Evolutionary conservation across 1,140 invertebrate genomes (phyloP).

Genomic region (Drosophila triauraria): DNA sequence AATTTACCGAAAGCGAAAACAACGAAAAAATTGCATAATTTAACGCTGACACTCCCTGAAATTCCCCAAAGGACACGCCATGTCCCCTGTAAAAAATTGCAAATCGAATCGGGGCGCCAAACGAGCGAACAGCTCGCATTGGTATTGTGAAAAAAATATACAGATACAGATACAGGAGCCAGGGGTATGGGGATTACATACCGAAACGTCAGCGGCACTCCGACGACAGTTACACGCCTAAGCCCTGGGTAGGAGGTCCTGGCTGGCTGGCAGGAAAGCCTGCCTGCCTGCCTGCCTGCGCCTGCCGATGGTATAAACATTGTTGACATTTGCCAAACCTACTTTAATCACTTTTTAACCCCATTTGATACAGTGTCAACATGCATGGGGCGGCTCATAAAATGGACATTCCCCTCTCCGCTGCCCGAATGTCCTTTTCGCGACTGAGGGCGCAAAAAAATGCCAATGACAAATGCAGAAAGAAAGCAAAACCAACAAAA

Average conservation of each 20-base stretch:
- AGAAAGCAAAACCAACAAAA: conserved; percentile 53
- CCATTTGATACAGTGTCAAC: conserved; percentile 85
- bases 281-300: background rate
- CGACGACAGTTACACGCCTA: conserved; percentile 79
- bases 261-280: background rate
- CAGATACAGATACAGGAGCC: background rate
- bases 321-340: conserved; percentile 84
- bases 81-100: conserved; percentile 71
- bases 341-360: conserved; percentile 85
- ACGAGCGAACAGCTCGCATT: conserved; percentile 37
- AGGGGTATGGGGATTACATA: conserved; percentile 40
- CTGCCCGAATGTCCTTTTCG: conserved; percentile 3
- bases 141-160: conserved; percentile 8
- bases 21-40: conserved; percentile 69
- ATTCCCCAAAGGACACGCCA: conserved; percentile 31
- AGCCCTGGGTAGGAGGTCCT: conserved; percentile 49
- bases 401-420: conserved; percentile 63
- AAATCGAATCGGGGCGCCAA: conserved; percentile 75
- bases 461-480: conserved; percentile 80
- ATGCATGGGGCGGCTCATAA: conserved; percentile 76
- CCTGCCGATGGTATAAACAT: conserved; percentile 74
- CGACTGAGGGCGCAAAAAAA: conserved; percentile 56
- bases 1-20: conserved; percentile 53
- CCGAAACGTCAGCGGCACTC: conserved; percentile 78
- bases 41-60: conserved; percentile 66